A percentile compares a stretch with the other conserved stretches of the same genome.
Conservation (phyloP, 2,113 vertebrate genomes). For the Austrofundulus limnaeus region DNA sequence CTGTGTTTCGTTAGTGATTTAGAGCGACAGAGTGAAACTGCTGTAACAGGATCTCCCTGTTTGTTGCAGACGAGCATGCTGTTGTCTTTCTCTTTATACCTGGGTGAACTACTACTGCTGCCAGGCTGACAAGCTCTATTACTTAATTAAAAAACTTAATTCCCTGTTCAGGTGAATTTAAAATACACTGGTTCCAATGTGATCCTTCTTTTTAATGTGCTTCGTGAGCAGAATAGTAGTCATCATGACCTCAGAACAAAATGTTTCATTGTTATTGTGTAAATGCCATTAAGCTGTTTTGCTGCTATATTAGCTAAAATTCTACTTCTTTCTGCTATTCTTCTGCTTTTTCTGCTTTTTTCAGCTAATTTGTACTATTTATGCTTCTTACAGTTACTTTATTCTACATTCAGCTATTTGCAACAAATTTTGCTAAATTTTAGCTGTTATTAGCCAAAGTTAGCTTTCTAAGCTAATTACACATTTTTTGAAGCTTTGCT, state of each 20-base stretch:
- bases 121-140: slow-evolving; percentile 12
- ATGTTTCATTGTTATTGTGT: too few species aligned
- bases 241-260: not conserved
- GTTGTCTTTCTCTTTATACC: slow-evolving; percentile 13
- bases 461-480: too few species aligned
- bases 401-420: too few species aligned
- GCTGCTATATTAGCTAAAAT: too few species aligned
- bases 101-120: slow-evolving; percentile 18
- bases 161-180: not conserved
- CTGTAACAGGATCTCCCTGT: slow-evolving; percentile 30
- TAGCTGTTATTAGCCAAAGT: too few species aligned
- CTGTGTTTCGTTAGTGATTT: slow-evolving; percentile 8
- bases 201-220: not conserved
- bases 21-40: slow-evolving; percentile 17
- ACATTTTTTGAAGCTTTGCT: too few species aligned
- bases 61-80: slow-evolving; percentile 15
- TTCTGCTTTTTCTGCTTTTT: too few species aligned
- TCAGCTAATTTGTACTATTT: too few species aligned
- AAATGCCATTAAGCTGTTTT: too few species aligned
- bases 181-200: not conserved
- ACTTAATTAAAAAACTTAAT: slow-evolving; percentile 38
- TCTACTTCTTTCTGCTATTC: too few species aligned
- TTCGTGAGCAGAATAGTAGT: not conserved
- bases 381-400: too few species aligned
- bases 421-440: too few species aligned